Evolutionary conservation across 2,888 invertebrate genomes (phyloP).

Genomic region (Cerastoderma edule): DNA sequence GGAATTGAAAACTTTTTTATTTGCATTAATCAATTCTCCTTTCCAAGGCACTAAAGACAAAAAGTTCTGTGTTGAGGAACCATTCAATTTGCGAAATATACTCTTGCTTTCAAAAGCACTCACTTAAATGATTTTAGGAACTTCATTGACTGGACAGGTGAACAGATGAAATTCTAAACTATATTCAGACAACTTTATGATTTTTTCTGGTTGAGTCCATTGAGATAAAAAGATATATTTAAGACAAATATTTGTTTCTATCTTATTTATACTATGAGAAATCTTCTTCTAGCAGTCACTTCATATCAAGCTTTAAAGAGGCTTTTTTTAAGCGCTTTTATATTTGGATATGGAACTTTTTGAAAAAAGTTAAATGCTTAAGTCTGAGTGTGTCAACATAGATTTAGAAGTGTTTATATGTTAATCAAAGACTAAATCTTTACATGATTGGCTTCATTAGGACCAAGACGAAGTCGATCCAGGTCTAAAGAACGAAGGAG

Average conservation of each 20-base stretch:
- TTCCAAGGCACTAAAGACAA: neutral
- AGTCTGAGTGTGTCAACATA: too few relatives aligned
- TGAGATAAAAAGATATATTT: too few relatives aligned
- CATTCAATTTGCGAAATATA: neutral
- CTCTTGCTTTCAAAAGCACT: neutral
- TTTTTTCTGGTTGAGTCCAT: too few relatives aligned
- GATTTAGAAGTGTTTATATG: neutral
- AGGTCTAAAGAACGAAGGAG: slow-evolving; percentile 55
- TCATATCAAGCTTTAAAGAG: neutral
- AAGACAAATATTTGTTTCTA: too few relatives aligned
- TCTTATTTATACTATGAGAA: too few relatives aligned
- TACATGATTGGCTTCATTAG: slow-evolving; percentile 25
- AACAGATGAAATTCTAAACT: neutral
- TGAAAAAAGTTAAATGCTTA: neutral
- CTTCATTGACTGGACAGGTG: neutral
- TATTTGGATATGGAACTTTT: neutral
- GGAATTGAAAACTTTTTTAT: neutral
- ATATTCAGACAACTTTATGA: neutral
- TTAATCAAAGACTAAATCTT: neutral
- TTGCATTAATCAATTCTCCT: neutral
- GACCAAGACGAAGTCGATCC: slow-evolving; percentile 66
- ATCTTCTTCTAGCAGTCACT: neutral
- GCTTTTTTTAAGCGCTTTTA: neutral
- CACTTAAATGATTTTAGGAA: neutral
- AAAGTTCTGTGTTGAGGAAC: neutral